These are phyloP conservation scores for Maylandia zebra DNA, from an alignment of 2,113 vertebrate genomes.

Conservation along the genomic window DNA sequence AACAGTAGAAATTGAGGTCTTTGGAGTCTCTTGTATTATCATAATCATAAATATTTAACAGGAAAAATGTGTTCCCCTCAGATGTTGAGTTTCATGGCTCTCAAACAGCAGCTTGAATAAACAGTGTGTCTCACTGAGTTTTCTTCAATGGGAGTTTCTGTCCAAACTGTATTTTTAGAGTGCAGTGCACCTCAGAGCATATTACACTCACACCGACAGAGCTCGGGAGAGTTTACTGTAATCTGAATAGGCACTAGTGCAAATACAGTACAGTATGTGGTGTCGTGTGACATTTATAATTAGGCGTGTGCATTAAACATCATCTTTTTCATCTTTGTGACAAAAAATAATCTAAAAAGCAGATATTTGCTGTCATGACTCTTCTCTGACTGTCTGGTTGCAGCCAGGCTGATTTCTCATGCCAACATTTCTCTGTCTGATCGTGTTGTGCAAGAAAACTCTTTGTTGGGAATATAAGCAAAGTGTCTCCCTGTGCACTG, in stretches of 20 bases:
- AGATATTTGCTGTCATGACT: neutral
- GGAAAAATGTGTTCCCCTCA: neutral
- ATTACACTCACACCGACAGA: neutral
- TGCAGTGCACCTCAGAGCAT: neutral
- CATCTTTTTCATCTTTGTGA: neutral
- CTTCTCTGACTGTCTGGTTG: neutral
- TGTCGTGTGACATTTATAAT: neutral
- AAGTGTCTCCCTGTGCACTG: neutral
- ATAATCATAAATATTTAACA: conserved; percentile 26
- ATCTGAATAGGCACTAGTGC: rapidly evolving
- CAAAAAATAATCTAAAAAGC: neutral
- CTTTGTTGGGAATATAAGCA: neutral
- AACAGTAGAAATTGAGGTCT: neutral
- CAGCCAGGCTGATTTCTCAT: neutral
- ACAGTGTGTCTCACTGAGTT: neutral
- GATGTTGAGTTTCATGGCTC: neutral
- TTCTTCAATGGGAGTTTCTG: neutral
- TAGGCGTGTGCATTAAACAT: neutral
- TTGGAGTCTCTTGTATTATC: neutral
- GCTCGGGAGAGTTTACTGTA: neutral
- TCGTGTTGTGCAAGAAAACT: neutral
- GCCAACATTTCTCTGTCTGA: neutral
- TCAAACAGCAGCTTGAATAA: neutral
- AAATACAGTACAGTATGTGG: neutral
- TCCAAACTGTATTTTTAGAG: neutral